Base-by-base conservation (phyloP, 2,888 invertebrate genomes). In the Plutella xylostella region DNA sequence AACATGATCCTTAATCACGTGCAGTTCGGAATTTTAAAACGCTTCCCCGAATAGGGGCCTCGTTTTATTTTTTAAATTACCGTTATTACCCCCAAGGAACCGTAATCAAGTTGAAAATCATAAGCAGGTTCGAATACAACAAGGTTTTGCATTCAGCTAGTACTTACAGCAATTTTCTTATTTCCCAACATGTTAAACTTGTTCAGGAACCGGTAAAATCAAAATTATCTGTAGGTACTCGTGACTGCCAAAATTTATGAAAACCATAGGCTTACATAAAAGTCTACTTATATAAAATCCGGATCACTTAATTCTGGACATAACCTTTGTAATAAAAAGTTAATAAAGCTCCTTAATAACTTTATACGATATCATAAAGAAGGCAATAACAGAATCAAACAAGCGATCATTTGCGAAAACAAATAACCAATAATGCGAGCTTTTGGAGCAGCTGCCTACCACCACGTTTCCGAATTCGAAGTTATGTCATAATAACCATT, bases 401-500 rank as follows among this genome's bases (percentile, higher is more conserved):
- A 12, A 20, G 22, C 34, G 17, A 34, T 15, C 21, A n/a, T 42
- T 42, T 12, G 42, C 34, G 21, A 42, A 42, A 42, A 42, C 42
- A 33, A 42, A 42, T 17, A 42, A 34, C 42, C 22, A 22, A 34
- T 42, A 42, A 42, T 42, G 42, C 19, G 42, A 31, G 15, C 31
- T 25, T 40, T 50, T 40, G 50, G 52, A 49, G 48, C 59, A 66
- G 62, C 62, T 61, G 65, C 60, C 58, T 52, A 57, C 54, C 59
- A 54, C 54, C 59, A 56, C 9, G 31, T 15, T 60, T 60, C 62
- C 55, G 57, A 57, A 58, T 56, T 61, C 53, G 54, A 53, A 56
- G 57, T 67, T 69, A 68, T 61, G 61, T 68, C 72, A 73, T 78
- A 78, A 79, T 74, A 72, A 68, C 63, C 63, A 62, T 66, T 65